phyloP scores from a whole-genome alignment of 2,888 invertebrate genomes.

The Ecdyonurus torrentis region DNA sequence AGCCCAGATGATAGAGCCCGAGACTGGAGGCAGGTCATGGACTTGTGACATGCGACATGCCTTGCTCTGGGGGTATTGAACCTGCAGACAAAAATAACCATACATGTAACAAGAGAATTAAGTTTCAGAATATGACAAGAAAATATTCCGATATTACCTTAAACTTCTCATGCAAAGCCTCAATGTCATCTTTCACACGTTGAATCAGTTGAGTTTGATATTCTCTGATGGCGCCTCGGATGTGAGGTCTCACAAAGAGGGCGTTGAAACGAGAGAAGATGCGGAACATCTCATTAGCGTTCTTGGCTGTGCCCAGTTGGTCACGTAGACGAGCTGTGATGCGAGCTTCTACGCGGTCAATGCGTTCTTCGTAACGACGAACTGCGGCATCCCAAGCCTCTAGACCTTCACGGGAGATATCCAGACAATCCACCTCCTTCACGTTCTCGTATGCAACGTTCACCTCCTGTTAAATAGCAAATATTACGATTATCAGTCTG shows the following conservation, averaged over 20 bases:
- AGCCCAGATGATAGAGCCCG: conserved; percentile 98
- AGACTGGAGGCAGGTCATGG: conserved; percentile 89
- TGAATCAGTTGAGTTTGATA: conserved; percentile 99
- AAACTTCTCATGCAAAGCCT: conserved; percentile 92
- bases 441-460: conserved; percentile 96
- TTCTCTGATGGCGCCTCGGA: conserved; percentile 95
- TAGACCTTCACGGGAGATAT: conserved; percentile 89
- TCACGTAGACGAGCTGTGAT: conserved; percentile 95
- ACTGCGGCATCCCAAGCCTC: conserved; percentile 98
- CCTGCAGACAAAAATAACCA: conserved; percentile 29
- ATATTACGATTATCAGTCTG: conserved; percentile 2
- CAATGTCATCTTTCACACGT: conserved; percentile 97
- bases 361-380: conserved; percentile 91
- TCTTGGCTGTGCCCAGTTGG: conserved; percentile 95
- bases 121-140: not conserved
- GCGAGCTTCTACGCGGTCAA: conserved; percentile 93
- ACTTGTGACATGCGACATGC: conserved; percentile 81
- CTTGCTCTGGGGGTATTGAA: conserved; percentile 90
- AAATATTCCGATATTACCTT: conserved; percentile 41
- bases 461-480: conserved; percentile 31
- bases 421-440: conserved; percentile 95
- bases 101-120: not conserved
- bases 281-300: conserved; percentile 99
- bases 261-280: conserved; percentile 98
- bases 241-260: conserved; percentile 94